Evolutionary conservation across 2,113 vertebrate genomes (phyloP), one percentile per base, ranked within the genome.

Genomic region (Trinectes maculatus): DNA sequence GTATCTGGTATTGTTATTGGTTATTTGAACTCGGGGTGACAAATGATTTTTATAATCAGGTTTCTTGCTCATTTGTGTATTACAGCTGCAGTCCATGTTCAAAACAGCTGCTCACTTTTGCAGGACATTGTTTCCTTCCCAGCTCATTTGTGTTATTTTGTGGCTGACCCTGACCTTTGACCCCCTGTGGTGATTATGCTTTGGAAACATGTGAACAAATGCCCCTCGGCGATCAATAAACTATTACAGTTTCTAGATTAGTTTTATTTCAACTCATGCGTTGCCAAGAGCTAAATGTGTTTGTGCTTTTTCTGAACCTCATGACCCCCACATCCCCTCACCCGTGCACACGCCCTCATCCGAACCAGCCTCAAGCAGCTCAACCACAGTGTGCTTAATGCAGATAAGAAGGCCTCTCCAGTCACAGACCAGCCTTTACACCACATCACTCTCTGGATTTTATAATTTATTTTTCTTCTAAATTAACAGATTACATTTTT

Each of bases 161-260:
- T 25, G 18, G 53, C 31, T 43, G 28, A 3, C 3, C 33, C 24
- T 71, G 36, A 77, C 69, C 60, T 77, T 55, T 72, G 54, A 69
- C 48, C 21, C 13, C 16, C 2, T 19, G 3, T 6, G 25, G 21
- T 29, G n/a, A 22, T 22, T 6, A 6, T 19, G 24, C 1, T 21
- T 18, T 25, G 22, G 44, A 13, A 8, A 24, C 40, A 43, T 19
- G 44, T 6, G 55, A n/a, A 40, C 6, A 39, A 19, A 1, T 16
- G 15, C 44, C 24, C 37, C 29, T 8, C 11, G 28, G 28, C 12
- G 49, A 46, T 63, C 24, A 37, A 47, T n/a, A 21, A 28, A 52
- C 60, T 25, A 36, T 24, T 21, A 46, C 9, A 49, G 39, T 40
- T 11, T 10, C 4, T 39, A 1, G 1, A 51, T 34, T 18, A 1